These are phyloP conservation scores for Tragelaphus imberbis DNA, from an alignment of 2,113 vertebrate species.

Conservation along the genomic window DNA sequence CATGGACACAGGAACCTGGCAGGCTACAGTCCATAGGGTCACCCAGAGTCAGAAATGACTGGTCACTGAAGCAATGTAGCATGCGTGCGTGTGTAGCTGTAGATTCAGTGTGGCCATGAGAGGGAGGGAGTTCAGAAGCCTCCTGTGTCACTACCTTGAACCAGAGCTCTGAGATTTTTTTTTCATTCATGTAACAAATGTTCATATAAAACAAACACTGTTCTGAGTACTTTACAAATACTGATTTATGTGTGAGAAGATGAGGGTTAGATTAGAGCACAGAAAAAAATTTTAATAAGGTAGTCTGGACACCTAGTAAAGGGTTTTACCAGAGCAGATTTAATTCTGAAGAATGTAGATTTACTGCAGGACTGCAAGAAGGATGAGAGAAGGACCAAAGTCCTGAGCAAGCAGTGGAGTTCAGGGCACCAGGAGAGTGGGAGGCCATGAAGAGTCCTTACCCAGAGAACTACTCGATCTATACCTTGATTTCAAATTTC, in stretches of 20 bases:
- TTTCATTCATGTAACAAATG: neutral
- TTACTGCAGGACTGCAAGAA: neutral
- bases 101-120: neutral
- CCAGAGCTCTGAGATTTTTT: neutral
- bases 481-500: neutral
- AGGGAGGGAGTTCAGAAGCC: neutral
- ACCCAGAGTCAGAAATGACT: neutral
- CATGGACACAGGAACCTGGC: neutral
- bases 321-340: neutral
- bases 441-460: neutral
- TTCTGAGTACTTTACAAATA: neutral
- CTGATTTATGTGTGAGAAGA: neutral
- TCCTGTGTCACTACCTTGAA: neutral
- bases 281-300: neutral
- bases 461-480: rapidly evolving
- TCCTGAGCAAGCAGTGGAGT: neutral
- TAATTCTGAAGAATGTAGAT: neutral
- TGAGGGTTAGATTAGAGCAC: neutral
- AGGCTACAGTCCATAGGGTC: neutral
- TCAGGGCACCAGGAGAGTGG: neutral
- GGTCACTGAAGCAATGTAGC: neutral
- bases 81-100: neutral
- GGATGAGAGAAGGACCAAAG: neutral
- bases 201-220: neutral
- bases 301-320: neutral